Conservation (phyloP, 2,888 invertebrate species). For the Thyatira batis region DNA sequence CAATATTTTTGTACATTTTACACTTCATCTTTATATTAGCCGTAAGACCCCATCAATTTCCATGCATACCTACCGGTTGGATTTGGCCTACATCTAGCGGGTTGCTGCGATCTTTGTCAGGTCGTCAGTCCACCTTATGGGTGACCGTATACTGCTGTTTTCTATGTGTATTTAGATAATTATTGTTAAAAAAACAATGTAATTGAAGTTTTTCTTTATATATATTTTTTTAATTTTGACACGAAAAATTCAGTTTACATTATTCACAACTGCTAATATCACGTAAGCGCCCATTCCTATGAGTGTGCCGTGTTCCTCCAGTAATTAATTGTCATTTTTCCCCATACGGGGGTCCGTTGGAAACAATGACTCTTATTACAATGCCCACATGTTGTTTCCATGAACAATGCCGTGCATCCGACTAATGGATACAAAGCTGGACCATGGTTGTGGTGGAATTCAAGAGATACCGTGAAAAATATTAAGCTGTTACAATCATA, state of each 20-base stretch:
- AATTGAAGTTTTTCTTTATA: too few species aligned
- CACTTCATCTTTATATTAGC: too few species aligned
- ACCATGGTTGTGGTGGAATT: constrained; percentile 30
- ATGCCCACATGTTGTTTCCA: constrained; percentile 65
- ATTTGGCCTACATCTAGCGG: too few species aligned
- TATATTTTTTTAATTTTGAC: too few species aligned
- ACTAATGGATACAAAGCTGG: constrained; percentile 62
- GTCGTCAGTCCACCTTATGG: too few species aligned
- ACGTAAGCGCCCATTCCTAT: constrained; percentile 4
- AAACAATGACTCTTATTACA: constrained; percentile 52
- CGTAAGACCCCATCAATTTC: too few species aligned
- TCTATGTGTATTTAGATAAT: too few species aligned
- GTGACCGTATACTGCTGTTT: too few species aligned
- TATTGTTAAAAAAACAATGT: too few species aligned
- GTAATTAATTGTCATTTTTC: constrained; percentile 60
- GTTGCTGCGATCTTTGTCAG: too few species aligned
- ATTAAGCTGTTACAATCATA: background rate
- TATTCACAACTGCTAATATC: constrained; percentile 10
- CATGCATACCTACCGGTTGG: too few species aligned
- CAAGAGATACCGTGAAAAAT: constrained; percentile 9
- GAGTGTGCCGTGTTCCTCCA: constrained; percentile 23
- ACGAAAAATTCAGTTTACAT: constrained; percentile 20
- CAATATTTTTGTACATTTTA: too few species aligned
- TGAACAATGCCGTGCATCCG: constrained; percentile 59
- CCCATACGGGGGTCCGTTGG: constrained; percentile 26